Percentiles rank a stretch among this genome's conserved stretches.
Conservation (phyloP, 2,797 vertebrate genomes). For the Nannoperca australis region DNA sequence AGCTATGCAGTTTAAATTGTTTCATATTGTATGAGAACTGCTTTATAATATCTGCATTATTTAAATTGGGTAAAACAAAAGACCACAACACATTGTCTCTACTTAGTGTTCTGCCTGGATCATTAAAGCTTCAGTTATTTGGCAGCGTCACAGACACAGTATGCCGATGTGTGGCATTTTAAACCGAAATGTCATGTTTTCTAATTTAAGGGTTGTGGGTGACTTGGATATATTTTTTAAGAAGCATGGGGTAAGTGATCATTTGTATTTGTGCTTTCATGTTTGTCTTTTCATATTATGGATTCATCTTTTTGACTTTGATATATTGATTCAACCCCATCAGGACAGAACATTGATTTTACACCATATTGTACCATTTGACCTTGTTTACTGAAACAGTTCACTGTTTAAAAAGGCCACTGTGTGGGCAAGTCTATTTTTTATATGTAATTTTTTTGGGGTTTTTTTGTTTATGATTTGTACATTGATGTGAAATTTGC, state of each 20-base stretch:
- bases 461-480: slow-evolving; percentile 6
- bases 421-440: slow-evolving; percentile 7
- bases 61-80: not conserved
- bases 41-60: not conserved
- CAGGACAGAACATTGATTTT: slow-evolving; percentile 63
- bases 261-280: slow-evolving; percentile 27
- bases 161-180: not conserved
- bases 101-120: not conserved
- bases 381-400: slow-evolving; percentile 69
- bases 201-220: not conserved
- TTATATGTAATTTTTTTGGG: not conserved
- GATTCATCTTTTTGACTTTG: slow-evolving; percentile 62
- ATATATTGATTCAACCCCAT: slow-evolving; percentile 66
- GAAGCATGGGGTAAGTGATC: not conserved
- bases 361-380: slow-evolving; percentile 50
- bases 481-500: not conserved
- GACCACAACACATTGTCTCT: not conserved
- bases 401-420: slow-evolving; percentile 37
- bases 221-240: not conserved
- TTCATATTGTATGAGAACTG: not conserved
- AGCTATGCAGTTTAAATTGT: slow-evolving; percentile 2
- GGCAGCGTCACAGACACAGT: not conserved
- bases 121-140: slow-evolving; percentile 1
- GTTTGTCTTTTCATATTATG: slow-evolving; percentile 44
- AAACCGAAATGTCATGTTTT: not conserved